Evolutionary conservation across 2,113 vertebrate species (phyloP), one percentile per base, ranked within the genome.

Genomic region (Sapayoa aenigma): DNA sequence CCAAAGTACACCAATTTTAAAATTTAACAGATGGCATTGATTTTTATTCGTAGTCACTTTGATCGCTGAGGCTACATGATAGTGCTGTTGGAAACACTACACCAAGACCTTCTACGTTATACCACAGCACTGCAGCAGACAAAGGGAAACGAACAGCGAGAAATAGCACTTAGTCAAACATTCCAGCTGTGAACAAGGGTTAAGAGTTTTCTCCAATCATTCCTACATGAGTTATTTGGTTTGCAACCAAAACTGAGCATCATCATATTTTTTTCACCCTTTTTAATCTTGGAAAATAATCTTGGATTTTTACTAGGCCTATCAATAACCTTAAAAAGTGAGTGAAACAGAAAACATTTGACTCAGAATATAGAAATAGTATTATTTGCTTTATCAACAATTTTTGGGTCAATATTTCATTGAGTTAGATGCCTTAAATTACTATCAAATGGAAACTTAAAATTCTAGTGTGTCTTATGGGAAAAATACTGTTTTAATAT

Each of bases 251-350:
- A 65, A 53, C 14, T 30, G 27, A 85, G 13, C 2, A 72, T 10
- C 2, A 35, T 13, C 2, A 3, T 13, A 16, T 39, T 16, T 60
- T 55, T 65, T 63, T 62, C 22, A 18, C 4, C 1, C 1, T 30
- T 87, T 84, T 49, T 23, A 49, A 59, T 14, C 25, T 13, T 53
- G 22, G 24, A 55, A 73, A 78, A 62, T 20, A 75, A 46, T 22
- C 2, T 15, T 72, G 13, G 9, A 2, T 28, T 93, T 94, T 78
- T 3, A 42, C 17, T n/a, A 47, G 14, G 9, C 5, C 14, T 76
- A 80, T 35, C 49, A 58, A 31, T 67, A 73, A 53, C 2, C 7
- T 22, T 52, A n/a, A 79, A 85, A 83, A 35, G 20, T 28, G 6
- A 67, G 5, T 3, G 5, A 86, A 91, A 30, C 11, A 41, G 20